Percentiles rank a stretch among this genome's conserved stretches.
Conservation (phyloP, 2,888 invertebrate genomes). For the Drosophila merina region DNA sequence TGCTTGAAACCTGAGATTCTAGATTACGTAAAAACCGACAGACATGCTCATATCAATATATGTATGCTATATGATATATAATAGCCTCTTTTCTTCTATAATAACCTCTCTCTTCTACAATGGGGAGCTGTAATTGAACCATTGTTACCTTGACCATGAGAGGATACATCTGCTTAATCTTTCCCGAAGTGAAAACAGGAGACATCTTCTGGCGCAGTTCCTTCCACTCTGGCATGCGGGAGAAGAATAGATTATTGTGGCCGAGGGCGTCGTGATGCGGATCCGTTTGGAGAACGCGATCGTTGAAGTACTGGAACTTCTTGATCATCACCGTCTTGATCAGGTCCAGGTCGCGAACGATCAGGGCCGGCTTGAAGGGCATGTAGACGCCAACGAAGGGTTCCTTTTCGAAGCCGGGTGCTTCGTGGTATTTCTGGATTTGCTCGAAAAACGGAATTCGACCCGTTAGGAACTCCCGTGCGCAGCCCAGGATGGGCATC, state of each 20-base stretch:
- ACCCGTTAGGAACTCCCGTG: conserved; percentile 70
- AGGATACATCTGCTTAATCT: conserved; percentile 81
- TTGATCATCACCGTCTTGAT: conserved; percentile 84
- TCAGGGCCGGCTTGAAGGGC: conserved; percentile 82
- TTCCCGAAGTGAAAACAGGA: conserved; percentile 83
- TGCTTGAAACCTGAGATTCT: too few relatives aligned
- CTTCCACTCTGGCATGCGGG: conserved; percentile 84
- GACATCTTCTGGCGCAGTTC: conserved; percentile 82
- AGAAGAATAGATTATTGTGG: conserved; percentile 82
- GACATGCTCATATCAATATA: too few relatives aligned
- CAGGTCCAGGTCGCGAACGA: conserved; percentile 83
- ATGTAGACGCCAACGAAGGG: conserved; percentile 81
- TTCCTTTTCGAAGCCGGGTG: conserved; percentile 58
- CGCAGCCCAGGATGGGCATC: conserved; percentile 82
- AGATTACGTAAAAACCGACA: too few relatives aligned
- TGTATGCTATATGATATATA: too few relatives aligned
- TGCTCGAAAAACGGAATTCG: conserved; percentile 69
- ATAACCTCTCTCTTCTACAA: too few relatives aligned
- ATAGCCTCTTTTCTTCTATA: too few relatives aligned
- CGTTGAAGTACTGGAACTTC: conserved; percentile 83
- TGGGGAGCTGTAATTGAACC: too few relatives aligned
- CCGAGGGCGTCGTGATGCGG: conserved; percentile 82
- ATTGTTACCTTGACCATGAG: conserved; percentile 68
- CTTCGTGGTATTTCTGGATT: conserved; percentile 67
- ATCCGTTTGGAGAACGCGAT: conserved; percentile 74